A percentile compares a stretch with the other conserved stretches of the same genome.
Conservation (phyloP, 2,113 vertebrate species). For the Cyphotilapia sp. region DNA sequence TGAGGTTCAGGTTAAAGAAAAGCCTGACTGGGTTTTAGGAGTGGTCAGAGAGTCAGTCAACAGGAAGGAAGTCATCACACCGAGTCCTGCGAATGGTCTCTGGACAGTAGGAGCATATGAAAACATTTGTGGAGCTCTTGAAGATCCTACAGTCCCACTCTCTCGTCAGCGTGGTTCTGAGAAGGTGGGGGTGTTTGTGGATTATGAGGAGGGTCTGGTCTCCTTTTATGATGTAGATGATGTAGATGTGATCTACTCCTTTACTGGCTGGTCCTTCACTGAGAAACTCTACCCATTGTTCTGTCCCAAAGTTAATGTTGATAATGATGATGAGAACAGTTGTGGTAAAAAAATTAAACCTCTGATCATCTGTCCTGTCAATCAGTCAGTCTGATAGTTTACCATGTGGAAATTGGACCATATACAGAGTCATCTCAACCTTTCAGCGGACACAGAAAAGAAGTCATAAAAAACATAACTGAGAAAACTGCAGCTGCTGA, state of each 20-base stretch:
- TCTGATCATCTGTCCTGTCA: not conserved
- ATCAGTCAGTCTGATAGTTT: not conserved
- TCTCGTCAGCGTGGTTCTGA: not conserved
- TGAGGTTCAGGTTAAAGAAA: not conserved
- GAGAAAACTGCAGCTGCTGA: not conserved
- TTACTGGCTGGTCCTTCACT: not conserved
- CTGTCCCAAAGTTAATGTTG: not conserved
- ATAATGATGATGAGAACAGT: not conserved
- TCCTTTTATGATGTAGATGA: not conserved
- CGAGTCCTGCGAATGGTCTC: not conserved
- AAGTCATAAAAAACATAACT: not conserved
- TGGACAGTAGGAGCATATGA: not conserved
- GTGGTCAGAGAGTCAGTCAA: not conserved
- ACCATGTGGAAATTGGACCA: not conserved
- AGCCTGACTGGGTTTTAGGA: not conserved
- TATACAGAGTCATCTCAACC: not conserved
- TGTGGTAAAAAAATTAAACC: not conserved
- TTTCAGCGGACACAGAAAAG: not conserved
- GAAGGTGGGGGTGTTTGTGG: not conserved
- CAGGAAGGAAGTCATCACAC: not conserved
- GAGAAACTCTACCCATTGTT: not conserved
- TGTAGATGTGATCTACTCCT: not conserved
- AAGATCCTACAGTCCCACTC: not conserved
- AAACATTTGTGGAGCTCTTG: not conserved
- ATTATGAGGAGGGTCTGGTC: not conserved